phyloP scores from a whole-genome alignment of 1,140 invertebrate species.

The Heliothis subflexa region DNA sequence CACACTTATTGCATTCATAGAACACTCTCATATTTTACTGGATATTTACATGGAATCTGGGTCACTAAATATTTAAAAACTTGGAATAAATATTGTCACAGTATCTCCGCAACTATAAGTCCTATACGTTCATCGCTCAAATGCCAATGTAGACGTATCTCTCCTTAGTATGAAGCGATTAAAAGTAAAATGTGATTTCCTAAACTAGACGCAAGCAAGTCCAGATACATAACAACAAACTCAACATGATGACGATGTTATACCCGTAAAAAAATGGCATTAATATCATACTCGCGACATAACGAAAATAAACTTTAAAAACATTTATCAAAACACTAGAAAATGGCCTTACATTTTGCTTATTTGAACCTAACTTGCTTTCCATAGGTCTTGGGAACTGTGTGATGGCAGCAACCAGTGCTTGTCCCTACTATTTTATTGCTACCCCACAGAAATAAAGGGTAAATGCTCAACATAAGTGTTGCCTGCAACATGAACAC shows the following conservation, averaged over 20 bases:
- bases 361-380: neutral
- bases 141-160: no score
- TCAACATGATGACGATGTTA: conserved; percentile 17
- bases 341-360: conserved; percentile 13
- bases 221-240: conserved; percentile 6
- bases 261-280: conserved; percentile 42
- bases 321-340: conserved; percentile 35
- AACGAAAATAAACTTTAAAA: conserved; percentile 37
- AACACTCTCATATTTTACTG: conserved; percentile 40
- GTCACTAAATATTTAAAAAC: no score
- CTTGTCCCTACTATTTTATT: neutral
- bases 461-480: neutral
- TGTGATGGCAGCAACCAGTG: neutral
- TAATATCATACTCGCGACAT: conserved; percentile 13
- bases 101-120: no score
- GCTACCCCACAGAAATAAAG: neutral
- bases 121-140: no score
- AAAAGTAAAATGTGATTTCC: neutral
- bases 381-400: neutral
- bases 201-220: neutral
- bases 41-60: neutral
- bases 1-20: conserved; percentile 9
- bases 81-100: no score
- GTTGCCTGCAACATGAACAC: conserved; percentile 1
- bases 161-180: neutral